Percentiles rank a stretch among this genome's conserved stretches.
Evolutionary conservation across 92 coral and sea anemone species (phyloP).

Genomic region (Epizoanthus stellaris): DNA sequence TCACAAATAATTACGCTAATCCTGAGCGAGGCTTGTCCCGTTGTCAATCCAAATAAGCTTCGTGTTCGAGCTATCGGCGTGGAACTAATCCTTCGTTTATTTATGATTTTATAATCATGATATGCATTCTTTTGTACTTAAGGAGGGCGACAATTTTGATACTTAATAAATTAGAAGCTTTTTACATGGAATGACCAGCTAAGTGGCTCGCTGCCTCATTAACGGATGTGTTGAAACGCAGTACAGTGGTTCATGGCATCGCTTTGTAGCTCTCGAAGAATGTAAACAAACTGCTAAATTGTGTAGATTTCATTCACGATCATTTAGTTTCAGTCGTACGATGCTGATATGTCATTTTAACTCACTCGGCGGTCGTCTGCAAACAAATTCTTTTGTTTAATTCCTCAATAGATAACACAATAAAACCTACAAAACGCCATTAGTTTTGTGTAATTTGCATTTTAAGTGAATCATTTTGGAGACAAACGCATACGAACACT

Average conservation of each 20-base stretch:
- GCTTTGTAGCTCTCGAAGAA: neutral
- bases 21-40: no score
- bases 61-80: neutral
- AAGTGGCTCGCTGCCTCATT: no score
- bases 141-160: neutral
- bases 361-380: slow-evolving; percentile 30
- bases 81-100: slow-evolving; percentile 20
- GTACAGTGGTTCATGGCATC: no score
- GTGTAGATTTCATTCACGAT: neutral
- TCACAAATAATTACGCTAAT: no score
- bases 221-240: neutral
- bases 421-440: slow-evolving; percentile 21
- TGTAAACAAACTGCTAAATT: neutral
- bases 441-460: slow-evolving; percentile 36
- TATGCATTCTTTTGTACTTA: slow-evolving; percentile 13
- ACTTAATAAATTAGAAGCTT: no score
- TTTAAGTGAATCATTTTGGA: slow-evolving; percentile 15
- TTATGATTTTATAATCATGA: slow-evolving; percentile 2
- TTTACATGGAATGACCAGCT: no score
- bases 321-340: neutral
- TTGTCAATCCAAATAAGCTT: no score
- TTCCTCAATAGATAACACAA: slow-evolving; percentile 20
- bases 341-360: slow-evolving; percentile 20
- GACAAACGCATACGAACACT: neutral
- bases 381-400: slow-evolving; percentile 35